Base-by-base conservation (phyloP, 1,140 invertebrate genomes). In the Nixonia krombeini region DNA sequence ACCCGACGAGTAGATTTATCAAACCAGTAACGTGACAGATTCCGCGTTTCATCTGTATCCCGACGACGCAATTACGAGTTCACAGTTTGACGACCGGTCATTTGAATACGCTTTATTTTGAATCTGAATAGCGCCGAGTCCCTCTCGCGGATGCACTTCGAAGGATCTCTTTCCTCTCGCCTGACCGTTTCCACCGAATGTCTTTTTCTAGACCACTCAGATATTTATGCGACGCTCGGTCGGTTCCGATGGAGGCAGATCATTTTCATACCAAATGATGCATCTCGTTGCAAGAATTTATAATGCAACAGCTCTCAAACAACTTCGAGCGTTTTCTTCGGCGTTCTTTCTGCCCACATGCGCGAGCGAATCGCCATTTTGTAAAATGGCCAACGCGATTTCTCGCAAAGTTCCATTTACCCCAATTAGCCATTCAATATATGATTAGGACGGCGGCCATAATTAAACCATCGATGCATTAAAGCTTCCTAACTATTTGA, bases 271-370 rank as follows among this genome's bases (percentile, higher is more conserved):
- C 25, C n/a, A 26, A 42, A 29, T 46, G 23, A 17, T 47, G 28
- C 17, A 25, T 23, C 26, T 37, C 33, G 50, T 28, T 63, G 57
- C 37, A 63, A 61, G 67, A 70, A 65, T 70, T 53, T 70, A 67
- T 58, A 67, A 56, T 47, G 53, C 44, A 70, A 72, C 62, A 66
- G 50, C 38, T 10, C 18, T 28, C 4, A 31, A 26, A 51, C 29
- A 25, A 40, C 46, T n/a, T n/a, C n/a, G n/a, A n/a, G n/a, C n/a
- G n/a, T n/a, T n/a, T n/a, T n/a, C n/a, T n/a, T n/a, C n/a, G n/a
- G n/a, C n/a, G n/a, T n/a, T n/a, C n/a, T n/a, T n/a, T n/a, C n/a
- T n/a, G n/a, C n/a, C n/a, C n/a, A n/a, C n/a, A n/a, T n/a, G n/a
- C n/a, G n/a, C n/a, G n/a, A 51, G 16, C 28, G 6, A 3, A 10